Evolutionary conservation across 2,113 vertebrate species (phyloP).

Genomic region (Ictalurus punctatus): DNA sequence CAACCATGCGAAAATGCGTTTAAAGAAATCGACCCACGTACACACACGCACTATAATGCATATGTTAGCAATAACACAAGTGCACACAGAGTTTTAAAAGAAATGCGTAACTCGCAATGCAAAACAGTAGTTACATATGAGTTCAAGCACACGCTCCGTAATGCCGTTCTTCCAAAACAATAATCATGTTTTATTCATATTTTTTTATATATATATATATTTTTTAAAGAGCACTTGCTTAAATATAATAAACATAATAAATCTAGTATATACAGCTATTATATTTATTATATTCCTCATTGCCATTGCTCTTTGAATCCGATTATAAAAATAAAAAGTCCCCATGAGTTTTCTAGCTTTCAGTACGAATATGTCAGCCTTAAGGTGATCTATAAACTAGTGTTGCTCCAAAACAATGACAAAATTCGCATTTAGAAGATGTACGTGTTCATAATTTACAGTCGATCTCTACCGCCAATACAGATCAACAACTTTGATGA

Average conservation of each 20-base stretch:
- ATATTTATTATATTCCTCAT: background rate
- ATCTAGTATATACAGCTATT: background rate
- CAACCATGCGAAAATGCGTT: background rate
- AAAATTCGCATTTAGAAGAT: too few species aligned
- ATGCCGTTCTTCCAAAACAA: background rate
- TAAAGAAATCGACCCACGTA: background rate
- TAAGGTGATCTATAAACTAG: too few species aligned
- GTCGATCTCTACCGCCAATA: too few species aligned
- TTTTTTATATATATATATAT: background rate
- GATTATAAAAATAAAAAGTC: background rate
- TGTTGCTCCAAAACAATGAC: too few species aligned
- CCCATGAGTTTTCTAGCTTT: too few species aligned
- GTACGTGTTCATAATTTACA: too few species aligned
- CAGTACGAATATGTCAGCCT: too few species aligned
- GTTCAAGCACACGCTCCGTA: background rate
- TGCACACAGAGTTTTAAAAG: background rate
- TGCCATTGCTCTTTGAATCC: background rate
- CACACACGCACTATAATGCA: background rate
- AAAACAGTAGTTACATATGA: background rate
- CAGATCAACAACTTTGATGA: too few species aligned
- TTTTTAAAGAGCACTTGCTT: background rate
- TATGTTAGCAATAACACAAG: background rate
- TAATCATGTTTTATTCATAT: background rate
- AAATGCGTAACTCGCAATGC: background rate
- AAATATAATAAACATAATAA: background rate